These are phyloP conservation scores for Empidonax traillii DNA, from an alignment of 2,113 vertebrate species.

Conservation along the genomic window DNA sequence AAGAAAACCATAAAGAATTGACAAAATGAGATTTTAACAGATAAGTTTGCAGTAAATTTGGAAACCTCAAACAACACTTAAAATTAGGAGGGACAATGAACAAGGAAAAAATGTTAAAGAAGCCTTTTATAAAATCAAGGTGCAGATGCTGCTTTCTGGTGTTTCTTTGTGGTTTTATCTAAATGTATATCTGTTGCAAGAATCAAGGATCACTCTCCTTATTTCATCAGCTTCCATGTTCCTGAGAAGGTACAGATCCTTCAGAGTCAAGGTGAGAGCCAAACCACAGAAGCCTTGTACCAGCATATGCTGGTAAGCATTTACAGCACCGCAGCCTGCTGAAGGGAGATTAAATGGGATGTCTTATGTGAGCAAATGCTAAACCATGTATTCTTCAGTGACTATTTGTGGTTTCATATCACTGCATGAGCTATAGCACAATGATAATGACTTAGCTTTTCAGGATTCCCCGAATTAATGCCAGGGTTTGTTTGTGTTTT, in stretches of 20 bases:
- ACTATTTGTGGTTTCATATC: background rate
- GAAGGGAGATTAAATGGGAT: background rate
- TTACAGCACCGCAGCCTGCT: background rate
- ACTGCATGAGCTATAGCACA: background rate
- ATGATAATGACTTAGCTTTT: constrained; percentile 41
- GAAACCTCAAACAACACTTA: background rate
- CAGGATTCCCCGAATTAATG: constrained; percentile 59
- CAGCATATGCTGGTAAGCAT: background rate
- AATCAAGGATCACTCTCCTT: background rate
- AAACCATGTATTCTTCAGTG: background rate
- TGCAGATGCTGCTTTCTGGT: background rate
- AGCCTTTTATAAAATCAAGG: background rate
- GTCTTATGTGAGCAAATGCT: background rate
- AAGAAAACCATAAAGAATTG: background rate
- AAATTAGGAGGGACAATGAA: background rate
- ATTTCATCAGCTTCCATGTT: background rate
- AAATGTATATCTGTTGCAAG: background rate
- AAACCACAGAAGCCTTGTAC: background rate
- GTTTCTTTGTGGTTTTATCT: background rate
- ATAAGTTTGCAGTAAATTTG: background rate
- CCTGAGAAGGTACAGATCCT: background rate
- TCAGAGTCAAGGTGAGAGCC: background rate
- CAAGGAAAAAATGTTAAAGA: background rate
- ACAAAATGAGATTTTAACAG: background rate
- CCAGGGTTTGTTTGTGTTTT: background rate